A percentile compares a stretch with the other conserved stretches of the same genome.
Evolutionary conservation across 2,888 invertebrate genomes (phyloP).

Genomic region (Drosophila cracens): DNA sequence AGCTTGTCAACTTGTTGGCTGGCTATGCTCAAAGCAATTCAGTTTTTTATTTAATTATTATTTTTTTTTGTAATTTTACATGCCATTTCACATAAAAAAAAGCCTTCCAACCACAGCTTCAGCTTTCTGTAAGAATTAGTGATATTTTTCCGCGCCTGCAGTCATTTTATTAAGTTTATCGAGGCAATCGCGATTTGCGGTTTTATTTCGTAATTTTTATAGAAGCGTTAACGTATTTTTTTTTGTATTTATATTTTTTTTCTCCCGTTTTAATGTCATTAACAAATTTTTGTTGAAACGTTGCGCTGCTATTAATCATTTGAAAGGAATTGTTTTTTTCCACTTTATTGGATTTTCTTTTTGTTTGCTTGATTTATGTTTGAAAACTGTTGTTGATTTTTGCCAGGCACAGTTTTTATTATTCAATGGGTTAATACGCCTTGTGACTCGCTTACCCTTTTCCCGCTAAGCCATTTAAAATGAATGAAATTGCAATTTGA

Average conservation of each 20-base stretch:
- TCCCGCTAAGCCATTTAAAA: slow-evolving; percentile 56
- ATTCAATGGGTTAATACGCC: slow-evolving; percentile 42
- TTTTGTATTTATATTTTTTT: slow-evolving; percentile 8
- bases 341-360: slow-evolving; percentile 60
- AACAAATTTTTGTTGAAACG: slow-evolving; percentile 61
- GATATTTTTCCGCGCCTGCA: slow-evolving; percentile 43
- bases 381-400: slow-evolving; percentile 46
- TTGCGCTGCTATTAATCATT: slow-evolving; percentile 72
- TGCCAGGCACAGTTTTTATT: slow-evolving; percentile 33
- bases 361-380: slow-evolving; percentile 72
- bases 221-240: slow-evolving; percentile 12
- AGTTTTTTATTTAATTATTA: background rate
- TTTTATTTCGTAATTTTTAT: slow-evolving; percentile 50
- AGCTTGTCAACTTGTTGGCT: slow-evolving; percentile 72
- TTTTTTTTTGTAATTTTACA: slow-evolving; percentile 44
- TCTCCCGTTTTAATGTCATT: slow-evolving; percentile 71
- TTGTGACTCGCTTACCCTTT: slow-evolving; percentile 30
- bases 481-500: slow-evolving; percentile 63
- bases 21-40: slow-evolving; percentile 34
- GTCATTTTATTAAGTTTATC: slow-evolving; percentile 68
- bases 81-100: background rate
- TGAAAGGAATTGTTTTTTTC: slow-evolving; percentile 58
- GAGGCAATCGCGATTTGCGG: slow-evolving; percentile 59
- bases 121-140: slow-evolving; percentile 27
- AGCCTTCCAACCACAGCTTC: background rate